Evolutionary conservation across 1,140 invertebrate species (phyloP).

Genomic region (Acyrthosiphon pisum): DNA sequence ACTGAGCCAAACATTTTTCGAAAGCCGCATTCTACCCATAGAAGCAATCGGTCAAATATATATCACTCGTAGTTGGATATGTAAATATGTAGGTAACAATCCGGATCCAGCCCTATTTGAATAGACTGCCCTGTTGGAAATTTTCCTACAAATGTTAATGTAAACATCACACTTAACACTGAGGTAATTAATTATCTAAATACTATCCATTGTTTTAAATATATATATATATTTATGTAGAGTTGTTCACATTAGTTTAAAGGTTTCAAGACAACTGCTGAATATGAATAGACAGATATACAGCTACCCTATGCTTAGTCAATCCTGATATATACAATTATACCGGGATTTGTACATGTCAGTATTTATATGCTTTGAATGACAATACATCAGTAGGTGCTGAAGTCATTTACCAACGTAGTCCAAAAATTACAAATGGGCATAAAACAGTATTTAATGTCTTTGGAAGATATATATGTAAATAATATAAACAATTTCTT

Average conservation of each 20-base stretch:
- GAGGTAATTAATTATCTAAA: conserved; percentile 73
- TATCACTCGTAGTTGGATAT: conserved; percentile 89
- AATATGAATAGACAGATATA: conserved; percentile 88
- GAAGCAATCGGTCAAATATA: conserved; percentile 81
- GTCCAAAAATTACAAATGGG: conserved; percentile 83
- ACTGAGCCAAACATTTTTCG: conserved; percentile 99
- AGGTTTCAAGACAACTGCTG: conserved; percentile 83
- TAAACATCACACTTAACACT: conserved; percentile 85
- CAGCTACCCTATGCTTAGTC: conserved; percentile 84
- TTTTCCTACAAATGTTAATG: conserved; percentile 94
- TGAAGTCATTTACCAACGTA: conserved; percentile 92
- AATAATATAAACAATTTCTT: conserved; percentile 61
- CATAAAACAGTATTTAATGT: conserved; percentile 79
- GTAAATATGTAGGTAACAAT: conserved; percentile 95
- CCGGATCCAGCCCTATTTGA: too few relatives aligned
- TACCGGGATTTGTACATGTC: conserved; percentile 83
- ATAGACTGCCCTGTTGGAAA: too few relatives aligned
- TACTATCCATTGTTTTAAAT: background rate
- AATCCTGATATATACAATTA: conserved; percentile 89
- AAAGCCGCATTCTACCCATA: conserved; percentile 92
- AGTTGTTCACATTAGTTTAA: conserved; percentile 72
- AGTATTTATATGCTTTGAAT: conserved; percentile 90
- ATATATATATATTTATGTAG: background rate
- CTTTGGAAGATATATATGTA: conserved; percentile 82
- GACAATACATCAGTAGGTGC: conserved; percentile 83